These are phyloP conservation scores for Lytechinus variegatus DNA, from an alignment of 35 echinoderm and acorn worm species.

Conservation along the genomic window DNA sequence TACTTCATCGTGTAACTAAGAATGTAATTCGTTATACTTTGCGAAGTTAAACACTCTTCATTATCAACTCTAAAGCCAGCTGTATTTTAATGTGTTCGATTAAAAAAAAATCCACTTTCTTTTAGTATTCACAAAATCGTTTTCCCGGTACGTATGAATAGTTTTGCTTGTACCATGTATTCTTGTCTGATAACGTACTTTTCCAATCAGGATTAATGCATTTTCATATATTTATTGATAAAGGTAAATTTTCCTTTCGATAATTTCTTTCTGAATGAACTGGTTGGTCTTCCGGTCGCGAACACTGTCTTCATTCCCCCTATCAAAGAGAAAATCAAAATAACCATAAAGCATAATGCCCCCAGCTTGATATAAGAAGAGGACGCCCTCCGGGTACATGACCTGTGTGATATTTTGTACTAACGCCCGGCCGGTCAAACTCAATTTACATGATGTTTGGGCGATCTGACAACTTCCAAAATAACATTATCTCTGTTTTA, in stretches of 20 bases:
- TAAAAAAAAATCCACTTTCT: no score
- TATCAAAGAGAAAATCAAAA: neutral
- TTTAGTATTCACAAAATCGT: no score
- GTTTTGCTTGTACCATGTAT: no score
- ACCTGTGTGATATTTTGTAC: neutral
- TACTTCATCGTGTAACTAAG: no score
- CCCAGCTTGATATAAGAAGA: neutral
- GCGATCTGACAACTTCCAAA: neutral
- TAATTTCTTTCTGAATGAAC: no score
- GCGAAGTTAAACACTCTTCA: no score
- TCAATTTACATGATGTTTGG: conserved; percentile 26
- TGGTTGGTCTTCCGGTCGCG: neutral
- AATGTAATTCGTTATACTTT: no score
- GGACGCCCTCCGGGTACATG: neutral
- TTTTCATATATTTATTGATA: neutral
- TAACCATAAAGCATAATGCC: neutral
- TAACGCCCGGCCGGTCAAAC: neutral
- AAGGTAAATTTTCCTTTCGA: neutral
- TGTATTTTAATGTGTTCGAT: no score
- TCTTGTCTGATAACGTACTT: no score
- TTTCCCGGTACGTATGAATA: no score
- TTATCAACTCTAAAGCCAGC: no score
- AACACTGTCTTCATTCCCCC: neutral
- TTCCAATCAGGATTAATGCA: neutral
- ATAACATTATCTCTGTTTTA: neutral